Evolutionary conservation across 2,888 invertebrate genomes (phyloP), one percentile per base, ranked within the genome.

Genomic region (Latrodectus elegans): DNA sequence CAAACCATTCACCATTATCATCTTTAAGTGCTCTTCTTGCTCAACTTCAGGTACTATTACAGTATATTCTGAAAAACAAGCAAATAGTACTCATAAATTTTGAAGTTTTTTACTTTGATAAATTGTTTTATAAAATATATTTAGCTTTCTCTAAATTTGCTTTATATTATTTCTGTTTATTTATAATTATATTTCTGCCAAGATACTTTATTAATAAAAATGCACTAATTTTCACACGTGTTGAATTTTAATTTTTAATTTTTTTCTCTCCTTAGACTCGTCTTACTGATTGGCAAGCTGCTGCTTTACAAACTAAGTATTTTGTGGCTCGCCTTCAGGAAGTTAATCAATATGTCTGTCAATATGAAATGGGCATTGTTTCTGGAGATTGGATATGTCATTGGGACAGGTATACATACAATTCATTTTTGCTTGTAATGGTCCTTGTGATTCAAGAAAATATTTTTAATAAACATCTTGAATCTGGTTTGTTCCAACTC

Each of bases 351-450:
- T 94, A 94, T 91, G 92, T 95, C 90, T 93, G 93, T 90, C 94
- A 94, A 90, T 93, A 95, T 90, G 95, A 95, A 92, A 93, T 94
- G 91, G 94, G 94, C 89, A 94, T 95, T 15, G 94, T 95, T 65
- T 95, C 95, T 52, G 92, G 93, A 68, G 95, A 95, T 91, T 95
- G 95, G 95, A 93, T 93, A 91, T 94, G 95, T 92, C 94, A 94
- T 91, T 95, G 95, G 95, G 95, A 95, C 94, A 95, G 95, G 95
- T 95, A 95, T 93, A 93, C 78, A 84, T 68, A 81, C 52, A 49
- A 67, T 81, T 67, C 53, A 65, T 81, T 55, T 74, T 74, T 81
- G 17, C 70, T 71, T 51, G n/a, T 10, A 60, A 60, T 60, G 60
- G 14, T 60, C 22, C 22, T 22, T 15, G 11, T 60, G n/a, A 60